Conservation (phyloP, 2,113 vertebrate species). For the Sapayoa aenigma region DNA sequence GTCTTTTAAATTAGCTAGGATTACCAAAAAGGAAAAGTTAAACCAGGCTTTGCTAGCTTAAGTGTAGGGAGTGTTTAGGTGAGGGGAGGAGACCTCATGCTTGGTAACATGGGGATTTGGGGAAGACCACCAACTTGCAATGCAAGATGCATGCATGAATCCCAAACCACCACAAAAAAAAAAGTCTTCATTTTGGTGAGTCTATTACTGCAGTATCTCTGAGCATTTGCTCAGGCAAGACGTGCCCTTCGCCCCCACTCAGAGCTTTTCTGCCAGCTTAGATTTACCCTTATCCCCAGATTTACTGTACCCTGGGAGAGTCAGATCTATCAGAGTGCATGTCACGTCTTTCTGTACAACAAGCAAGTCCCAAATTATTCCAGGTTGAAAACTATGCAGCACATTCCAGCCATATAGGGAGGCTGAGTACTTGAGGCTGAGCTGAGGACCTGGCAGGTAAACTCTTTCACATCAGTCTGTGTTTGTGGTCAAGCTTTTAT, state of each 20-base stretch:
- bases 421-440: background rate
- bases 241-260: accelerated
- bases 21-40: background rate
- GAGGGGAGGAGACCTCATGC: background rate
- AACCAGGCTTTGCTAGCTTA: background rate
- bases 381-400: background rate
- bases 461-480: background rate
- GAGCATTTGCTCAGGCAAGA: accelerated
- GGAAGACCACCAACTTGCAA: background rate
- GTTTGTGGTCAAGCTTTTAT: background rate
- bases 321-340: background rate
- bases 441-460: background rate
- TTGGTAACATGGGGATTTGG: background rate
- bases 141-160: background rate
- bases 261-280: background rate
- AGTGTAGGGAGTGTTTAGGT: background rate
- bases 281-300: background rate
- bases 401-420: background rate
- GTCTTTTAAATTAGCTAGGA: background rate
- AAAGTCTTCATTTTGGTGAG: background rate
- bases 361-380: background rate
- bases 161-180: background rate
- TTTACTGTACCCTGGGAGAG: no score
- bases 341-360: background rate
- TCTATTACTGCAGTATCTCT: background rate